Conservation (phyloP, 2,113 vertebrate species). For the Urocynchramus pylzowi region DNA sequence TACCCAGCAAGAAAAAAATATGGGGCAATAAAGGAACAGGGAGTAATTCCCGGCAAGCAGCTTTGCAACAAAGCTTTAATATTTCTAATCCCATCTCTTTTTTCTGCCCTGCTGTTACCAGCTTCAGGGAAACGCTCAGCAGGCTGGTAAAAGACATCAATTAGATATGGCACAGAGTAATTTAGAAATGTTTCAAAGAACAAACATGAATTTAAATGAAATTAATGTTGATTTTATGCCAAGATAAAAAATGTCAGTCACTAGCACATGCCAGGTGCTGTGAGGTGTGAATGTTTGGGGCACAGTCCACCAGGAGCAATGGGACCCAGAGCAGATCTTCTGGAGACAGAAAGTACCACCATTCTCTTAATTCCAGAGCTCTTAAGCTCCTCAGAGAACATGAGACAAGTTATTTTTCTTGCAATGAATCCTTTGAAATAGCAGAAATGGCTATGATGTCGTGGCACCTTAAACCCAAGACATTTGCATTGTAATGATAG, state of each 20-base stretch:
- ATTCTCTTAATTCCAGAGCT: neutral
- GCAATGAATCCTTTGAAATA: neutral
- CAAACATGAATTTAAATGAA: neutral
- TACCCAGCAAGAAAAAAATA: neutral
- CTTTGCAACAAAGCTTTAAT: neutral
- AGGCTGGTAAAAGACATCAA: neutral
- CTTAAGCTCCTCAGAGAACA: neutral
- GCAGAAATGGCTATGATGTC: neutral
- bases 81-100: neutral
- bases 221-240: neutral
- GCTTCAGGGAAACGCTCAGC: neutral
- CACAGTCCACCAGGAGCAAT: neutral
- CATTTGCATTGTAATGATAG: neutral
- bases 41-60: neutral
- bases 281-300: fast-evolving
- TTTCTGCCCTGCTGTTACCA: neutral
- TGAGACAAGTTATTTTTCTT: neutral
- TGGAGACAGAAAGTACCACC: neutral
- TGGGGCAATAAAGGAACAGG: neutral
- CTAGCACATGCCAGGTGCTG: neutral
- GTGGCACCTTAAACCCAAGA: neutral
- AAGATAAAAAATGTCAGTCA: neutral
- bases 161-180: neutral
- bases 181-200: neutral
- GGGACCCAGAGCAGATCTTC: neutral